Conservation (phyloP, 2,113 vertebrate species). For the Tetrax tetrax region DNA sequence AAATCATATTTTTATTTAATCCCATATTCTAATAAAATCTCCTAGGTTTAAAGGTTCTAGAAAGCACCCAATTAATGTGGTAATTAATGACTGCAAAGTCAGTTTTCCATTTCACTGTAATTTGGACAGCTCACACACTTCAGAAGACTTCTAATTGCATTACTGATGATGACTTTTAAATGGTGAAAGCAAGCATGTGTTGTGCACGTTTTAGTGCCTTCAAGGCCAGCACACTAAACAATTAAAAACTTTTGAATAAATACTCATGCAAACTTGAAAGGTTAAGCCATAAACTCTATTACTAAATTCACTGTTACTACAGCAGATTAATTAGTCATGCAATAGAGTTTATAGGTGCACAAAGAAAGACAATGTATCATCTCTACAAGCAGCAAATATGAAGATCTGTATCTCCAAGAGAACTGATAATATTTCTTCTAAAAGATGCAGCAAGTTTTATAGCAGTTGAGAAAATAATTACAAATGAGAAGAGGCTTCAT, state of each 20-base stretch:
- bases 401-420: not conserved
- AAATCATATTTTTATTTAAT: not conserved
- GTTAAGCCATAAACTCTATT: not conserved
- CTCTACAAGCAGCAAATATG: not conserved
- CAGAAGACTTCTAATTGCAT: not conserved
- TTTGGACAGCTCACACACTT: conserved; percentile 4
- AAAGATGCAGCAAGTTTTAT: not conserved
- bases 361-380: not conserved
- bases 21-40: not conserved
- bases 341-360: not conserved
- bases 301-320: not conserved
- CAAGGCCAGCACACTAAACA: not conserved
- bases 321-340: not conserved
- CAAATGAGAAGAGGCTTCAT: not conserved
- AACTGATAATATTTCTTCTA: not conserved
- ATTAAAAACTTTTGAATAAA: not conserved
- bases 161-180: not conserved
- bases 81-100: conserved; percentile 30
- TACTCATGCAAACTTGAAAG: not conserved
- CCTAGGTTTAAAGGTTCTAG: not conserved
- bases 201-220: not conserved
- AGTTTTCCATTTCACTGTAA: not conserved
- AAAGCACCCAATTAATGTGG: not conserved
- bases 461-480: not conserved
- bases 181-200: not conserved